phyloP scores from a whole-genome alignment of 2,113 vertebrate species.

The Brachirus orientalis region DNA sequence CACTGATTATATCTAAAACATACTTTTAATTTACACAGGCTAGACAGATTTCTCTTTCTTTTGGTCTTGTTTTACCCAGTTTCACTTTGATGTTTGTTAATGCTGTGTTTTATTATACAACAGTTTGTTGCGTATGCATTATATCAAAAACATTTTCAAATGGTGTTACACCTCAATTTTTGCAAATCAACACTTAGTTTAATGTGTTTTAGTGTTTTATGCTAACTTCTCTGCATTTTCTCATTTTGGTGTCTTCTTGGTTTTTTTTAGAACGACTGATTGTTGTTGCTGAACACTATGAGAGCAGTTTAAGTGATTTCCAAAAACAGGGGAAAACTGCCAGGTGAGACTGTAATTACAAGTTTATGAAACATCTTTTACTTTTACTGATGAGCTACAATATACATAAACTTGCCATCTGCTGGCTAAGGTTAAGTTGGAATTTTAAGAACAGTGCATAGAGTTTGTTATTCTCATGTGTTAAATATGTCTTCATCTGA shows the following conservation, averaged over 20 bases:
- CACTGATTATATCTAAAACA: too few relatives aligned
- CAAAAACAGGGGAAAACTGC: constrained; percentile 85
- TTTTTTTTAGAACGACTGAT: constrained; percentile 89
- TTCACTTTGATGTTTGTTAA: too few relatives aligned
- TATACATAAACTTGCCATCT: too few relatives aligned
- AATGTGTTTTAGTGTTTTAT: not conserved
- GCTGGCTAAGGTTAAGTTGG: too few relatives aligned
- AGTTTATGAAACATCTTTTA: not conserved
- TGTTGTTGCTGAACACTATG: constrained; percentile 95
- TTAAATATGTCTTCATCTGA: not conserved
- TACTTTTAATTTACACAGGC: too few relatives aligned
- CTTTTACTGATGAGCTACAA: not conserved
- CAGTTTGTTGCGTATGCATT: too few relatives aligned
- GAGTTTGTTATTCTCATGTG: not conserved
- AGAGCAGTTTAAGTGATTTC: constrained; percentile 88
- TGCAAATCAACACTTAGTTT: too few relatives aligned
- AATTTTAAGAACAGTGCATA: not conserved
- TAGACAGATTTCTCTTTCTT: not conserved
- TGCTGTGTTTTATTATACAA: too few relatives aligned
- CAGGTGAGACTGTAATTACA: constrained; percentile 79
- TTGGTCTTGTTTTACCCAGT: not conserved
- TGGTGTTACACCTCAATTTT: too few relatives aligned
- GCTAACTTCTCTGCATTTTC: not conserved
- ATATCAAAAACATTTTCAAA: too few relatives aligned
- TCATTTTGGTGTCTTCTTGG: constrained; percentile 4